phyloP scores from a whole-genome alignment of 2,797 vertebrate genomes.

The Pipistrellus kuhlii region DNA sequence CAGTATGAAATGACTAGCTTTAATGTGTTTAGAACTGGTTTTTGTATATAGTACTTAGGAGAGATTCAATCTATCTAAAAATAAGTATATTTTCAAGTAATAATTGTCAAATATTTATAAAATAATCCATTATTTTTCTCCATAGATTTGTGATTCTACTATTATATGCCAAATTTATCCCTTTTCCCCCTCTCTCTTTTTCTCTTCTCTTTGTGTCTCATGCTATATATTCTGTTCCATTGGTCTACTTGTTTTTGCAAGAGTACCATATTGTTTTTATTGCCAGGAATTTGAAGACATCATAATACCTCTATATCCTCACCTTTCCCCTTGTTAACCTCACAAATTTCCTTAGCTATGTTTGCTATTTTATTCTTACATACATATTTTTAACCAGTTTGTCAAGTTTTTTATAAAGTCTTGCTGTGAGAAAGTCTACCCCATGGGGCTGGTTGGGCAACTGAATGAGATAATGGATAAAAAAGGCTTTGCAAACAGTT shows the following conservation, averaged over 20 bases:
- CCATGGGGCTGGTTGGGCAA: not conserved
- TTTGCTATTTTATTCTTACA: slow-evolving; percentile 30
- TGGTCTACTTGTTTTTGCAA: not conserved
- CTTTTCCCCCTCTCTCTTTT: not conserved
- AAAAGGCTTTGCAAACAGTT: not conserved
- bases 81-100: not conserved
- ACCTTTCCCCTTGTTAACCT: not conserved
- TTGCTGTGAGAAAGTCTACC: not conserved
- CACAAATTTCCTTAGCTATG: not conserved
- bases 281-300: not conserved
- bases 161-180: not conserved
- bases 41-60: not conserved
- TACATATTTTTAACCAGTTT: not conserved
- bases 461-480: not conserved
- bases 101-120: not conserved
- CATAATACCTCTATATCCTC: not conserved
- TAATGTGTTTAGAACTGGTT: not conserved
- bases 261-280: not conserved
- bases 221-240: not conserved
- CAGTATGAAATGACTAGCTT: not conserved
- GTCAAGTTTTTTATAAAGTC: slow-evolving; percentile 27
- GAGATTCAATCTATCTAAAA: not conserved
- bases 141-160: not conserved
- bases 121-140: not conserved
- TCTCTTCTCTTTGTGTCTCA: not conserved